Conservation (phyloP, 2,797 vertebrate genomes). For the Acanthiza pusilla region DNA sequence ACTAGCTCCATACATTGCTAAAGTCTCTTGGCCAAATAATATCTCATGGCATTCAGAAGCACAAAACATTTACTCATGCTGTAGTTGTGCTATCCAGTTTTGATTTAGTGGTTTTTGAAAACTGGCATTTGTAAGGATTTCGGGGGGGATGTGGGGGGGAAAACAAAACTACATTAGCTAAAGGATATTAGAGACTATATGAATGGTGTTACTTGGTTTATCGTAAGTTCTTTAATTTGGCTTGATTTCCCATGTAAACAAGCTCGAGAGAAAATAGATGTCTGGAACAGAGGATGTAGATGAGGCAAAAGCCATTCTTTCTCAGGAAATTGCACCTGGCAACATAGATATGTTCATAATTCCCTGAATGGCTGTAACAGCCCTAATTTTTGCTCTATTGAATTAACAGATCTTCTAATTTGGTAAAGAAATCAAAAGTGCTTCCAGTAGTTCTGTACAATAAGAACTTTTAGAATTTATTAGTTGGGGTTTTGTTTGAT, state of each 20-base stretch:
- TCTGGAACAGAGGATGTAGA: slow-evolving; percentile 48
- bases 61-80: background rate
- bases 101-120: background rate
- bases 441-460: background rate
- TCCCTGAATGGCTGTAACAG: background rate
- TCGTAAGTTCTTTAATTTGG: slow-evolving; percentile 31
- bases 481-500: accelerated
- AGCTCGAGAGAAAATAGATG: slow-evolving; percentile 2
- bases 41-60: background rate
- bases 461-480: background rate
- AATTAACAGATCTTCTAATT: slow-evolving; percentile 14
- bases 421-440: background rate
- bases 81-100: background rate
- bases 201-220: background rate
- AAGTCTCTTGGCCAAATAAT: background rate
- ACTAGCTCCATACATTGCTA: background rate
- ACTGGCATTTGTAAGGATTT: background rate
- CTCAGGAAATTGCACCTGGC: slow-evolving; percentile 36
- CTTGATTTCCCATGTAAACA: slow-evolving; percentile 26
- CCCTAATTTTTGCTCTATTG: background rate
- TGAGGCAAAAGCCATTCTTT: slow-evolving; percentile 25
- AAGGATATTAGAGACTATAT: background rate
- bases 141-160: background rate
- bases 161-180: background rate
- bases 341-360: background rate